phyloP scores from a whole-genome alignment of 53 echinoderm and acorn worm species.

The Paracentrotus lividus region DNA sequence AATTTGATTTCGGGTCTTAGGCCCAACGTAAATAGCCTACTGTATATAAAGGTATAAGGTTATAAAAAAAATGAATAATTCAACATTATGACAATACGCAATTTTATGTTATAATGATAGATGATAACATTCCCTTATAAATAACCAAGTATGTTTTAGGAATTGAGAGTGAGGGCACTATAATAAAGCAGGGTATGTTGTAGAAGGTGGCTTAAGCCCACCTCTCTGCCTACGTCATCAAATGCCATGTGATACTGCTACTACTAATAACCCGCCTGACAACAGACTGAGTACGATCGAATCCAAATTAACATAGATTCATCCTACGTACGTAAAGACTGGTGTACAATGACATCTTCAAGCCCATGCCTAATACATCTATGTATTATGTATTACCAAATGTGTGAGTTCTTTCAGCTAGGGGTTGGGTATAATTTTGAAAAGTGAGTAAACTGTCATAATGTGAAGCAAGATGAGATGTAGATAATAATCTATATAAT shows the following conservation, averaged over 20 bases:
- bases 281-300: constrained; percentile 10
- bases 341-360: neutral
- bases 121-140: neutral
- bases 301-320: constrained; percentile 4
- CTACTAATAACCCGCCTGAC: neutral
- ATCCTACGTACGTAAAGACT: constrained; percentile 13
- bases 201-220: neutral
- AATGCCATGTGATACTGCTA: neutral
- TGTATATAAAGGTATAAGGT: no score
- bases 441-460: no score
- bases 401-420: neutral
- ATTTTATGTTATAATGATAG: no score
- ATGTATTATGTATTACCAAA: neutral
- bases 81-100: no score
- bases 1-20: no score
- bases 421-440: no score
- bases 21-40: no score
- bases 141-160: neutral
- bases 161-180: constrained; percentile 5
- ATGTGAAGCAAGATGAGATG: no score
- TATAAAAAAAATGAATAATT: no score
- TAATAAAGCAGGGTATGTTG: neutral
- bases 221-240: constrained; percentile 10
- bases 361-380: neutral
- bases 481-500: no score